Evolutionary conservation across 2,888 invertebrate genomes (phyloP), one percentile per base, ranked within the genome.

Genomic region (Pardosa pseudoannulata): DNA sequence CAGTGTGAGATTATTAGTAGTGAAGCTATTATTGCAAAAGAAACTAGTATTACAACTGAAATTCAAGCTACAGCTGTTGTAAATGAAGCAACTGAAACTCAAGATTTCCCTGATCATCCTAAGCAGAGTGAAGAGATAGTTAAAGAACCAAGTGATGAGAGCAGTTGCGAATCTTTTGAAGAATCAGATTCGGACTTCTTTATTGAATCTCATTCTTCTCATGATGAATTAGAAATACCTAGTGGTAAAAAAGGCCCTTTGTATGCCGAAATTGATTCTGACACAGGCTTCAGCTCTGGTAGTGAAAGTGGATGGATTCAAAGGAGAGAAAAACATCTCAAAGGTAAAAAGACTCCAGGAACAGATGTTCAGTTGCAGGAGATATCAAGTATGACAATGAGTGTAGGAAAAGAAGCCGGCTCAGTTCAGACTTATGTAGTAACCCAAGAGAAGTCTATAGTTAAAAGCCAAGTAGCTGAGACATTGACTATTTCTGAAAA

Each of bases 231-330:
- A 11, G 46, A 41, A 41, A 29, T 23, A 31, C 16, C 3, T 1
- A 11, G 23, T n/a, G 31, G 46, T 9, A 85, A 73, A 50, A 68
- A 68, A 27, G 39, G 41, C 7, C 62, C 46, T 31, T 32, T 71
- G 7, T 80, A 32, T 76, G 76, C 80, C 56, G 87, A 87, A 19
- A 28, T 80, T 13, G 87, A 87, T 72, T 87, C 87, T 50, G 83
- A 78, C 28, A 85, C 83, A 56, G 87, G 87, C 16, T 87, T 80
- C 32, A 87, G 79, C 19, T 87, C 87, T 56, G 87, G 87, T 19
- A 80, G 80, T 56, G 87, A 87, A 27, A 50, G 64, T 67, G 80
- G 80, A 19, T 36, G 36, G 36, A 36, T 23, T 19, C 27, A 32
- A 9, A 41, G 28, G 13, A 28, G n/a, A 0, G 23, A 7, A 5